phyloP scores from a whole-genome alignment of 2,797 vertebrate genomes.

The Taeniopygia guttata region DNA sequence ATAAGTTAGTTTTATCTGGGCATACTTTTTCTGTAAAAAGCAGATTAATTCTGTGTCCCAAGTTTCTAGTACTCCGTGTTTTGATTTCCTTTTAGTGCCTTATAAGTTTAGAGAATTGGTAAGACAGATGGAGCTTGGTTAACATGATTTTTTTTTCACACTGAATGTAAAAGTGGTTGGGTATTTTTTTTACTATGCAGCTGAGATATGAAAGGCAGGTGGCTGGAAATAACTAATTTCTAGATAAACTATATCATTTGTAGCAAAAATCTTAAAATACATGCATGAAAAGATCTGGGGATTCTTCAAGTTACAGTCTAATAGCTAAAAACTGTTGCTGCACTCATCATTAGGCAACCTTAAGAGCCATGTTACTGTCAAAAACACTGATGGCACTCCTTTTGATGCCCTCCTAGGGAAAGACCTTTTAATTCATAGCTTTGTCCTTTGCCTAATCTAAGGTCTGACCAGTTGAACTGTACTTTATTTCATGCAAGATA shows the following conservation, averaged over 20 bases:
- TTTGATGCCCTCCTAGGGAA: background rate
- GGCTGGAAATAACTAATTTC: slow-evolving; percentile 30
- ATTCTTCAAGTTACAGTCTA: background rate
- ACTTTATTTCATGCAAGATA: background rate
- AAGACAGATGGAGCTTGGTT: slow-evolving; percentile 53
- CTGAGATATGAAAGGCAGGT: slow-evolving; percentile 37
- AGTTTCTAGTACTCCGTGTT: slow-evolving; percentile 48
- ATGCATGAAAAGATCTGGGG: background rate
- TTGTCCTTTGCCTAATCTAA: slow-evolving; percentile 5
- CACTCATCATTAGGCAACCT: background rate
- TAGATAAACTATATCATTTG: background rate
- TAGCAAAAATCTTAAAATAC: background rate
- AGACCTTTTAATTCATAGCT: slow-evolving; percentile 2
- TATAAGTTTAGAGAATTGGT: slow-evolving; percentile 44
- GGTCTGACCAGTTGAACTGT: background rate
- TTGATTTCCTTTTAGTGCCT: slow-evolving; percentile 52
- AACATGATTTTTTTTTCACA: background rate
- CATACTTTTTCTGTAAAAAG: slow-evolving; percentile 49
- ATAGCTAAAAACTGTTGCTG: background rate
- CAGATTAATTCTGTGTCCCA: slow-evolving; percentile 39
- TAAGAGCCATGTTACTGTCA: background rate
- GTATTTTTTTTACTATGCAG: background rate
- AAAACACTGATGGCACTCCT: background rate
- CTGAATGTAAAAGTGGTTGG: slow-evolving; percentile 36
- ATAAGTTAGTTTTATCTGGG: slow-evolving; percentile 43